Conservation (phyloP, 1,140 invertebrate species). For the Lepidurus arcticus region DNA sequence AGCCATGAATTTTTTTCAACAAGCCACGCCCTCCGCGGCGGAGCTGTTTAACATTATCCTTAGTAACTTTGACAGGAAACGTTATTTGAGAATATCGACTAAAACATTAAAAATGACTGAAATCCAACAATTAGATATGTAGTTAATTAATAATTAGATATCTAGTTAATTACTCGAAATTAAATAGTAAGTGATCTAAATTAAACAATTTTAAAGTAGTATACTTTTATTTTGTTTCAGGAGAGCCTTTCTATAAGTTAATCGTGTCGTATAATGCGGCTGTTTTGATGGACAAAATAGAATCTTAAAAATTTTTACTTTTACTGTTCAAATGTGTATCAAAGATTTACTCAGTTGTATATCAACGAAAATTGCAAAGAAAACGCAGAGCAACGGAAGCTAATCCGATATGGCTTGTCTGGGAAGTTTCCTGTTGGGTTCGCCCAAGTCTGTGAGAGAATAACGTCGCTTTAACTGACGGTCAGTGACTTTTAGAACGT, state of each 20-base stretch:
- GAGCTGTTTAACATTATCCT: neutral
- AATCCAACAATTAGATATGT: neutral
- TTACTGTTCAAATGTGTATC: no score
- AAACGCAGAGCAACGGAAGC: neutral
- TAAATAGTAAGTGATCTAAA: neutral
- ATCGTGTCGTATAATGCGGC: neutral
- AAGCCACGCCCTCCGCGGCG: neutral
- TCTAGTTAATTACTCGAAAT: neutral
- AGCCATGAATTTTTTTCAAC: neutral
- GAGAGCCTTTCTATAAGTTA: neutral
- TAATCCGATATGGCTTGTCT: no score
- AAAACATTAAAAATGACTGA: neutral
- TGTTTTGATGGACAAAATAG: neutral
- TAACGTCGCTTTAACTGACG: no score
- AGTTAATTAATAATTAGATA: neutral
- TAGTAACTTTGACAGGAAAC: no score
- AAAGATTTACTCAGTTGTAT: neutral
- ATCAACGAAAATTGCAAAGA: neutral
- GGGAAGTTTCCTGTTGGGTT: no score
- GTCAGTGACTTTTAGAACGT: no score
- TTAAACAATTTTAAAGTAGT: neutral
- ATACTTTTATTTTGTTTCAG: neutral
- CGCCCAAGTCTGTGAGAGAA: no score
- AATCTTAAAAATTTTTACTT: neutral
- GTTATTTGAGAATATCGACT: no score